Evolutionary conservation across 64 coral and sea anemone genomes (phyloP).

Genomic region (Orbicella faveolata): DNA sequence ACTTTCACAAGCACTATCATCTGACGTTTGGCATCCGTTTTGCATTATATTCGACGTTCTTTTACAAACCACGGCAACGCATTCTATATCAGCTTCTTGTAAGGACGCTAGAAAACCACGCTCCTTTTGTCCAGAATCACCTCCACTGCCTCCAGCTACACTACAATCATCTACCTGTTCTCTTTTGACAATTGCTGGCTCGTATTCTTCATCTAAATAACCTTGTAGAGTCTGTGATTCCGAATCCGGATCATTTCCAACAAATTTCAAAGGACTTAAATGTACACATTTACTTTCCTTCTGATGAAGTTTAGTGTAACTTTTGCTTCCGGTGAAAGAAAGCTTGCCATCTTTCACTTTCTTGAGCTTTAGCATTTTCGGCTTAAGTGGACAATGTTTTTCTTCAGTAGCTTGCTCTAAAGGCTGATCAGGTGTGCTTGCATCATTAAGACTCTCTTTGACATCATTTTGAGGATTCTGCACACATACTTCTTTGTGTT

Average conservation of each 20-base stretch:
- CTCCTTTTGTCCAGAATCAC: neutral
- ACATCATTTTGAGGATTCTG: neutral
- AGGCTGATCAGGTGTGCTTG: neutral
- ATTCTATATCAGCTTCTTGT: constrained; percentile 28
- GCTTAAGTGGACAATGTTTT: neutral
- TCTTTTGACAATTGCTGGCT: neutral
- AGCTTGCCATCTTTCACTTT: constrained; percentile 31
- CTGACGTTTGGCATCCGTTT: neutral
- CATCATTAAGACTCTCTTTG: neutral
- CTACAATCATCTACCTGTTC: neutral
- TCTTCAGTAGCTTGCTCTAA: neutral
- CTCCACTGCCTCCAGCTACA: neutral
- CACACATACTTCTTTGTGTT: neutral
- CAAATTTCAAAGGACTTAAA: neutral
- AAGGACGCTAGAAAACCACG: constrained; percentile 1
- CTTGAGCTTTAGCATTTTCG: constrained; percentile 12
- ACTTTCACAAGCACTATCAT: neutral
- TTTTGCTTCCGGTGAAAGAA: neutral
- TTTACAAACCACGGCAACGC: constrained; percentile 35
- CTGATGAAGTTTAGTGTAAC: neutral
- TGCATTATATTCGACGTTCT: neutral
- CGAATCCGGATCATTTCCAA: constrained; percentile 17
- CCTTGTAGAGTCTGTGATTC: constrained; percentile 28
- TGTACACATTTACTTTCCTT: neutral
- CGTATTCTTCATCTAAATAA: neutral